These are phyloP conservation scores for Julus scandinavius DNA, from an alignment of 2,888 invertebrate genomes.

Conservation along the genomic window DNA sequence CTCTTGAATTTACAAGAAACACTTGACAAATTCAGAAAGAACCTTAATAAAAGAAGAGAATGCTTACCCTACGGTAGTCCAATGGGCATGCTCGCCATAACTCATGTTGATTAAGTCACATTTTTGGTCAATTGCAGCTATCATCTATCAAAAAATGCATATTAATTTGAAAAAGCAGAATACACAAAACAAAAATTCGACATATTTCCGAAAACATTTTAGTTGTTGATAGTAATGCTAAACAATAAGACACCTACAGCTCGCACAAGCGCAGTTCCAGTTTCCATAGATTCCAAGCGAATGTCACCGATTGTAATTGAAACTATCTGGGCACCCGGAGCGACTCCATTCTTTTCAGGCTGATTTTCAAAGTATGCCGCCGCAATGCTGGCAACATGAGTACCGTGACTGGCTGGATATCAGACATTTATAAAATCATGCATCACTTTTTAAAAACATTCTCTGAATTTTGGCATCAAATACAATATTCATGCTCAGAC, in stretches of 20 bases:
- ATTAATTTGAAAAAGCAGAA: background rate
- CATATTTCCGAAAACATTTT: background rate
- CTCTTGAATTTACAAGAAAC: background rate
- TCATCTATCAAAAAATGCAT: constrained; percentile 64
- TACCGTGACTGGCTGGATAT: constrained; percentile 88
- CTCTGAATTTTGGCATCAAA: constrained; percentile 1
- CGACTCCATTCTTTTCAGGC: constrained; percentile 91
- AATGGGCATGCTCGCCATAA: constrained; percentile 95
- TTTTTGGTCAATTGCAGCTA: constrained; percentile 67
- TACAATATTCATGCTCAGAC: background rate
- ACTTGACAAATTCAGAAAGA: background rate
- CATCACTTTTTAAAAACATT: background rate
- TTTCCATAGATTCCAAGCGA: constrained; percentile 94
- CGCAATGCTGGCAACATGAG: constrained; percentile 97
- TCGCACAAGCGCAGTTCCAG: constrained; percentile 89
- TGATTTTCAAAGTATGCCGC: constrained; percentile 87
- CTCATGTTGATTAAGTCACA: constrained; percentile 96
- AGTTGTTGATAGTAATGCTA: background rate
- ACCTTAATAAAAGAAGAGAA: background rate
- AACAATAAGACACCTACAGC: constrained; percentile 79
- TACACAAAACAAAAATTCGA: background rate
- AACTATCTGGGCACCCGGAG: constrained; percentile 94
- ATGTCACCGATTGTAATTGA: constrained; percentile 93
- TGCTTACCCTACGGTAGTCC: constrained; percentile 86
- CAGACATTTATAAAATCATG: constrained; percentile 17